phyloP scores from a whole-genome alignment of 2,113 vertebrate species.

The Progne subis region DNA sequence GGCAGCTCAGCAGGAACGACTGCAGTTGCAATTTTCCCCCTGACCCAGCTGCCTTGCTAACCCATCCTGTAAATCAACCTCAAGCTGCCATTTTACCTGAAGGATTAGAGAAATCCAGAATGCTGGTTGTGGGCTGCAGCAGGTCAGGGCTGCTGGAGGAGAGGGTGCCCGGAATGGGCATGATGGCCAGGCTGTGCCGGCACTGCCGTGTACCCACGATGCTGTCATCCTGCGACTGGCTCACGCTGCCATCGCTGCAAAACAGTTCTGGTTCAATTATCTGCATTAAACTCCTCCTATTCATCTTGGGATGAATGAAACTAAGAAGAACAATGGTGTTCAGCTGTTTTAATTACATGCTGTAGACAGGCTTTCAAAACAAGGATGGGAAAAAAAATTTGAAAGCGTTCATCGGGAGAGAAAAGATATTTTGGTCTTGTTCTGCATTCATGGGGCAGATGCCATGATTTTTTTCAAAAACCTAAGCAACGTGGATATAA shows the following conservation, averaged over 20 bases:
- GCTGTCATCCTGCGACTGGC: slow-evolving; percentile 96
- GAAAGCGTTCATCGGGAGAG: accelerated
- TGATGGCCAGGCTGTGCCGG: slow-evolving; percentile 92
- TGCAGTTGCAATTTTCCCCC: background rate
- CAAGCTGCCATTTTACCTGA: slow-evolving; percentile 77
- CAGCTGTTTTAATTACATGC: background rate
- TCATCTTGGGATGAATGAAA: background rate
- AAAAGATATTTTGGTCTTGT: background rate
- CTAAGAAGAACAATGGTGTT: background rate
- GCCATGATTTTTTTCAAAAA: background rate
- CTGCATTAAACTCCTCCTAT: background rate
- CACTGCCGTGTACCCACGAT: slow-evolving; percentile 95
- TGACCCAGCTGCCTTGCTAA: background rate
- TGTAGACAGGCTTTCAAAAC: background rate
- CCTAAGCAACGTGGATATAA: background rate
- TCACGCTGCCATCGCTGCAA: slow-evolving; percentile 88
- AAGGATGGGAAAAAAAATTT: background rate
- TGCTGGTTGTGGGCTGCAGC: slow-evolving; percentile 88
- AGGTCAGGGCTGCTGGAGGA: slow-evolving; percentile 96
- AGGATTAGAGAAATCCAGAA: slow-evolving; percentile 92
- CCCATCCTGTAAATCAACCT: background rate
- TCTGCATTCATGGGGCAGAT: background rate
- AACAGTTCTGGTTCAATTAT: background rate
- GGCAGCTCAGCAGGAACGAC: background rate
- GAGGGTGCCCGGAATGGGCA: slow-evolving; percentile 92